A percentile compares a stretch with the other conserved stretches of the same genome.
These are phyloP conservation scores for Terebella lapidaria DNA, from an alignment of 2,888 invertebrate species.

Conservation along the genomic window DNA sequence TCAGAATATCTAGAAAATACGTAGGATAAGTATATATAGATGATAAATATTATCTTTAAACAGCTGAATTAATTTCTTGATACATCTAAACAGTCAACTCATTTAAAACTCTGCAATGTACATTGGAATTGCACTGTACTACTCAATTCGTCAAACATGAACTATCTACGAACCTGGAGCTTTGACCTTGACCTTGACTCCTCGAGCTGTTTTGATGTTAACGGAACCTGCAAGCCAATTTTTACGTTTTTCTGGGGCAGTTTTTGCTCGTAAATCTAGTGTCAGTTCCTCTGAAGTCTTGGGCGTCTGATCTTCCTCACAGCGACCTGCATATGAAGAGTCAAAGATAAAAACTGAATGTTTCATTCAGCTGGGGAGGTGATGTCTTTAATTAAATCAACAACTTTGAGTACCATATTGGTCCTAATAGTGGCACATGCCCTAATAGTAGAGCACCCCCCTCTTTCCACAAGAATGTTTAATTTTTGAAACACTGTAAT, in stretches of 20 bases:
- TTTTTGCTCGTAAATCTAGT: conserved; percentile 28
- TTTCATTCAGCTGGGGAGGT: no score
- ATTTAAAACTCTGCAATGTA: not conserved
- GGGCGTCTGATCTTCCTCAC: no score
- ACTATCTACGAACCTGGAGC: conserved; percentile 37
- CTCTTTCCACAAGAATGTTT: no score
- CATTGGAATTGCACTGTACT: not conserved
- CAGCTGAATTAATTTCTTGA: not conserved
- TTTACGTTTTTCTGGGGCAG: conserved; percentile 39
- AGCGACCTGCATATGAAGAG: no score
- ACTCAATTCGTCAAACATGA: not conserved
- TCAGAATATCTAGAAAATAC: conserved; percentile 24
- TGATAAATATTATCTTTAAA: not conserved
- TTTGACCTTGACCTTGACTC: conserved; percentile 37
- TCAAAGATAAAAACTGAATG: no score
- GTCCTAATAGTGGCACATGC: no score
- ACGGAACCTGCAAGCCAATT: conserved; percentile 46
- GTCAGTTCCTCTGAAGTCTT: not conserved
- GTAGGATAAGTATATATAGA: not conserved
- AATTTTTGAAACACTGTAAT: no score
- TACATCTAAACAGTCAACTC: conserved; percentile 9
- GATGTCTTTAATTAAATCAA: no score
- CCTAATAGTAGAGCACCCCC: no score
- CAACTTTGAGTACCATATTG: no score
- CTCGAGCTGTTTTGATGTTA: conserved; percentile 41